Conservation (phyloP, 2,888 invertebrate genomes). For the Erannis defoliaria region DNA sequence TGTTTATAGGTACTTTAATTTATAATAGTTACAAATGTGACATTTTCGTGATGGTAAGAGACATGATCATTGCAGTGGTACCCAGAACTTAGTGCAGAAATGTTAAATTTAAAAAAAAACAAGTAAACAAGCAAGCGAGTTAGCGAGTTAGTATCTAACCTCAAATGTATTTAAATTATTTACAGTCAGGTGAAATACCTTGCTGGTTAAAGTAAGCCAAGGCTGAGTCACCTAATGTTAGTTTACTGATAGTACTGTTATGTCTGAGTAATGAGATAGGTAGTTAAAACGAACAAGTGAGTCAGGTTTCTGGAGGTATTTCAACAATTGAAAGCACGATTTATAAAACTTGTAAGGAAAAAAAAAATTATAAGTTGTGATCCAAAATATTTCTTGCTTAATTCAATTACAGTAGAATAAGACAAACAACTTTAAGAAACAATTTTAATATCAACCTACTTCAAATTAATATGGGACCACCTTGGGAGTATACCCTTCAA, state of each 20-base stretch:
- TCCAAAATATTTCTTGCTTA: too few relatives aligned
- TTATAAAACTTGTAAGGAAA: not conserved
- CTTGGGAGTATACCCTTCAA: too few relatives aligned
- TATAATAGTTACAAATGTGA: too few relatives aligned
- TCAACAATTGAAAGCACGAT: not conserved
- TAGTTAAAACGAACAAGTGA: slow-evolving; percentile 14
- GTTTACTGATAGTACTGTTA: slow-evolving; percentile 19
- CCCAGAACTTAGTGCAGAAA: too few relatives aligned
- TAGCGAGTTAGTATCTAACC: not conserved
- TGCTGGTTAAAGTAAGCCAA: slow-evolving; percentile 19
- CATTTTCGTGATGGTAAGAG: too few relatives aligned
- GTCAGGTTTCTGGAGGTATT: slow-evolving; percentile 4
- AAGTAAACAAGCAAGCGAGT: not conserved
- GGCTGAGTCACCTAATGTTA: slow-evolving; percentile 15
- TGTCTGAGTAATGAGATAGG: slow-evolving; percentile 14
- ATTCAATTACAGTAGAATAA: too few relatives aligned
- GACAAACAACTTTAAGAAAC: too few relatives aligned
- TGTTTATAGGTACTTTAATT: too few relatives aligned
- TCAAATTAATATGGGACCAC: too few relatives aligned
- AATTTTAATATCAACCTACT: too few relatives aligned
- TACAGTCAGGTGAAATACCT: slow-evolving; percentile 2
- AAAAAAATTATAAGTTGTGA: not conserved
- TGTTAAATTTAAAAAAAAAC: not conserved
- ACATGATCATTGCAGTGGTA: too few relatives aligned
- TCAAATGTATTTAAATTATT: not conserved